Percentiles rank a stretch among this genome's conserved stretches.
Evolutionary conservation across 2,888 invertebrate genomes (phyloP).

Genomic region (Dromius quadrimaculatus): DNA sequence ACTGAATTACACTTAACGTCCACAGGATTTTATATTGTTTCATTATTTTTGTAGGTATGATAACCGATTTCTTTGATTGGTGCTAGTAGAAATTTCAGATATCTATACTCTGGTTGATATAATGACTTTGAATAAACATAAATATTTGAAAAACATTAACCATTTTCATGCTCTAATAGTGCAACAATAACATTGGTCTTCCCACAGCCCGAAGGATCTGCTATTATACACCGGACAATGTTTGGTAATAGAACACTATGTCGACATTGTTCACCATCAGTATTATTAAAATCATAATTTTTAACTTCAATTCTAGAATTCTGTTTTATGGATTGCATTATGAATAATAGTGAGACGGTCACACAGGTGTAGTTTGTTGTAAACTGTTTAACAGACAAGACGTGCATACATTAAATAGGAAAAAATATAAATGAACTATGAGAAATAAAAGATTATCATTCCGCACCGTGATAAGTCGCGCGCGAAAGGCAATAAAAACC

Average conservation of each 20-base stretch:
- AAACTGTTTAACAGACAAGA: too few relatives aligned
- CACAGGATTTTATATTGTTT: not conserved
- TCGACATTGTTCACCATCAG: conserved; percentile 6
- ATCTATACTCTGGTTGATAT: not conserved
- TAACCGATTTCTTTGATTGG: not conserved
- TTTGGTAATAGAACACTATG: conserved; percentile 1
- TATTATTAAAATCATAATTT: too few relatives aligned
- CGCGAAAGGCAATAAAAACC: not conserved
- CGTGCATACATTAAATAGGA: too few relatives aligned
- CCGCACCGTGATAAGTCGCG: not conserved
- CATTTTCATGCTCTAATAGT: not conserved
- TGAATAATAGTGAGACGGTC: too few relatives aligned
- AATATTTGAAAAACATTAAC: conserved; percentile 6
- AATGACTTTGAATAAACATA: conserved; percentile 8
- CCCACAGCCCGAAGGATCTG: conserved; percentile 1
- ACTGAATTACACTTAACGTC: not conserved
- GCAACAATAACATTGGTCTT: conserved; percentile 5
- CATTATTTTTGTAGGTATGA: not conserved
- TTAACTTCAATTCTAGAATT: too few relatives aligned
- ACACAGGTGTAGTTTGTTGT: too few relatives aligned
- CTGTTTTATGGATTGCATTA: too few relatives aligned
- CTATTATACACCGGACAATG: not conserved
- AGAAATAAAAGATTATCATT: not conserved
- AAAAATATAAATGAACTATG: too few relatives aligned
- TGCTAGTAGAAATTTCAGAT: not conserved